A percentile compares a stretch with the other conserved stretches of the same genome.
phyloP scores from a whole-genome alignment of 92 coral and sea anemone genomes.

The Porites cylindrica region DNA sequence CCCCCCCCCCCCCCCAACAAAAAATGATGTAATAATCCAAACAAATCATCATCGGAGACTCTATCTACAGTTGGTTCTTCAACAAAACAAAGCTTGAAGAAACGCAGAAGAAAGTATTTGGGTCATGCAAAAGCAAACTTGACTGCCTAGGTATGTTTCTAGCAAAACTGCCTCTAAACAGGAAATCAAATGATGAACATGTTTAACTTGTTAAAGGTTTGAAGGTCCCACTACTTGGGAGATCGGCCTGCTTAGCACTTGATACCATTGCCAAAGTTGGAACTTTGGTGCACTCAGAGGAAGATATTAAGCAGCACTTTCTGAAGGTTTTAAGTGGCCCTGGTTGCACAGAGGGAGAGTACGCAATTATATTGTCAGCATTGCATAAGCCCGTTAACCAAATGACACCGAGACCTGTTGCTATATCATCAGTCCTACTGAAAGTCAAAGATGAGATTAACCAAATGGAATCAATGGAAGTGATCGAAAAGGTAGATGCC shows the following conservation, averaged over 20 bases:
- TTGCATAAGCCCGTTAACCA: constrained; percentile 62
- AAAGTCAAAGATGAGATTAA: constrained; percentile 67
- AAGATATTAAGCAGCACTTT: constrained; percentile 26
- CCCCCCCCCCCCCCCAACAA: no score
- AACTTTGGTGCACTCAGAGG: constrained; percentile 40
- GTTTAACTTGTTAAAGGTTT: constrained; percentile 36
- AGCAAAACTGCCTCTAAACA: constrained; percentile 22
- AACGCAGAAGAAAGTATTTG: constrained; percentile 8
- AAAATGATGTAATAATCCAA: no score
- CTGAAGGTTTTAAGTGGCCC: constrained; percentile 70
- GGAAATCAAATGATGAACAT: constrained; percentile 20
- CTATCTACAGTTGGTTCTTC: constrained; percentile 18
- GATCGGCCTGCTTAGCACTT: constrained; percentile 60
- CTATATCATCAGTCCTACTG: constrained; percentile 58
- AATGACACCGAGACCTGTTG: constrained; percentile 67
- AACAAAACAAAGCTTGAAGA: not conserved
- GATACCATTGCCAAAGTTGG: constrained; percentile 52
- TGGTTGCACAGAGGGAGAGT: constrained; percentile 76
- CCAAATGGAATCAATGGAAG: constrained; percentile 70
- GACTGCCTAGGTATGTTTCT: constrained; percentile 21
- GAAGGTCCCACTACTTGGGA: constrained; percentile 42
- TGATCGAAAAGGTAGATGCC: constrained; percentile 67
- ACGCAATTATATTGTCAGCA: constrained; percentile 48
- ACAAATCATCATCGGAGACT: not conserved
- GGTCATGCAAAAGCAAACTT: constrained; percentile 19